Percentiles rank a stretch among this genome's conserved stretches.
These are phyloP conservation scores for Troides helena DNA, from an alignment of 2,888 invertebrate genomes.

Conservation along the genomic window DNA sequence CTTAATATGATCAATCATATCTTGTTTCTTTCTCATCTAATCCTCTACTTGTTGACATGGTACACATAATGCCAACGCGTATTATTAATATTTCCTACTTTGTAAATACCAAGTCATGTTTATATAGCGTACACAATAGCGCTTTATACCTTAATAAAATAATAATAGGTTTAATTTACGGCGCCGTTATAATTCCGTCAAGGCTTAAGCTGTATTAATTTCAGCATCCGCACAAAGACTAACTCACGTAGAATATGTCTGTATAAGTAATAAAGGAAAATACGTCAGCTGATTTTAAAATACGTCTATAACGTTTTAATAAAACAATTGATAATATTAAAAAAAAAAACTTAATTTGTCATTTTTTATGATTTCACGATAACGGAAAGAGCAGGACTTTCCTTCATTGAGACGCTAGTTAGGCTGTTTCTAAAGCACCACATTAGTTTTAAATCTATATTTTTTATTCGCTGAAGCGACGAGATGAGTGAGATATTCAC, in stretches of 20 bases:
- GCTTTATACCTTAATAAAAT: slow-evolving; percentile 26
- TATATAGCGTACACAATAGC: slow-evolving; percentile 19
- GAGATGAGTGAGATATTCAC: no score
- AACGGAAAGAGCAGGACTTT: no score
- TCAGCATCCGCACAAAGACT: slow-evolving; percentile 25
- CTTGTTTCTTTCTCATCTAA: background rate
- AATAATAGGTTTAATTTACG: slow-evolving; percentile 30
- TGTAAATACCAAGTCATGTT: slow-evolving; percentile 15
- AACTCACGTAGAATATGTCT: slow-evolving; percentile 7
- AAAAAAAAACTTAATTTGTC: no score
- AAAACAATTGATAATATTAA: background rate
- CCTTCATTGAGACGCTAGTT: no score
- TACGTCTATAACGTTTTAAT: background rate
- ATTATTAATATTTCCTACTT: slow-evolving; percentile 14
- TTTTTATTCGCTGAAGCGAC: no score
- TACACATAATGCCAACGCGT: background rate
- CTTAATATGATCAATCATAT: background rate
- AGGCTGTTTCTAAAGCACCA: no score
- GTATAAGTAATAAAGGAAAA: slow-evolving; percentile 18
- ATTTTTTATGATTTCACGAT: no score
- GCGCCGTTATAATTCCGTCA: slow-evolving; percentile 26
- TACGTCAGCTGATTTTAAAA: slow-evolving; percentile 3
- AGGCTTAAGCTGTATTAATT: slow-evolving; percentile 30
- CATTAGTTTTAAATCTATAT: no score
- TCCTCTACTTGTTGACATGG: background rate